A percentile compares a stretch with the other conserved stretches of the same genome.
phyloP scores from a whole-genome alignment of 2,797 vertebrate genomes.

The Dipus sagitta region DNA sequence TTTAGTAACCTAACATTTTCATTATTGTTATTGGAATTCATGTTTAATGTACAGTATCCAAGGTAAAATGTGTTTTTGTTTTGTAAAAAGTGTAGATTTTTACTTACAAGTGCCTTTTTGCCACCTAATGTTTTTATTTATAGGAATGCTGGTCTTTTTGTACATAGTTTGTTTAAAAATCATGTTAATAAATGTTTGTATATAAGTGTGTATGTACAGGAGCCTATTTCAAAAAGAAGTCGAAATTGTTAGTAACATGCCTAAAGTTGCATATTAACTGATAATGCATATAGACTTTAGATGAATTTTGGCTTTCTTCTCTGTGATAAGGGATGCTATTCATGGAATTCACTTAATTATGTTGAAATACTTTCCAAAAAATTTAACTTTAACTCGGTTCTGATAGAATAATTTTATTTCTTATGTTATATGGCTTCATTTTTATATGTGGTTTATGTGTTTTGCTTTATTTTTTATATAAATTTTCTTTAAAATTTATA shows the following conservation, averaged over 20 bases:
- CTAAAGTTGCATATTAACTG: slow-evolving; percentile 81
- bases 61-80: slow-evolving; percentile 87
- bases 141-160: slow-evolving; percentile 90
- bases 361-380: slow-evolving; percentile 72
- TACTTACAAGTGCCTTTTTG: slow-evolving; percentile 93
- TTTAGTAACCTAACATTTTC: slow-evolving; percentile 87
- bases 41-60: slow-evolving; percentile 90
- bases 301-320: slow-evolving; percentile 83
- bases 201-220: slow-evolving; percentile 89
- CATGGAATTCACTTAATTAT: slow-evolving; percentile 75
- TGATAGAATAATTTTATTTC: slow-evolving; percentile 78
- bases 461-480: slow-evolving; percentile 78
- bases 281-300: slow-evolving; percentile 84
- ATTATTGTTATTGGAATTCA: slow-evolving; percentile 86
- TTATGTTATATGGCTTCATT: slow-evolving; percentile 68
- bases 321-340: slow-evolving; percentile 70
- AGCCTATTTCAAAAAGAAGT: slow-evolving; percentile 85
- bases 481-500: slow-evolving; percentile 64
- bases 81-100: slow-evolving; percentile 91
- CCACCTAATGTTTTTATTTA: slow-evolving; percentile 91
- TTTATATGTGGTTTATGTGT: slow-evolving; percentile 66
- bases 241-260: slow-evolving; percentile 85
- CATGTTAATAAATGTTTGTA: slow-evolving; percentile 89
- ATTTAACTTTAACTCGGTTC: slow-evolving; percentile 77
- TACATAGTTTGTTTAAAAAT: slow-evolving; percentile 90